A percentile compares a stretch with the other conserved stretches of the same genome.
phyloP scores from a whole-genome alignment of 2,797 vertebrate species.

The Lacerta bilineata region DNA sequence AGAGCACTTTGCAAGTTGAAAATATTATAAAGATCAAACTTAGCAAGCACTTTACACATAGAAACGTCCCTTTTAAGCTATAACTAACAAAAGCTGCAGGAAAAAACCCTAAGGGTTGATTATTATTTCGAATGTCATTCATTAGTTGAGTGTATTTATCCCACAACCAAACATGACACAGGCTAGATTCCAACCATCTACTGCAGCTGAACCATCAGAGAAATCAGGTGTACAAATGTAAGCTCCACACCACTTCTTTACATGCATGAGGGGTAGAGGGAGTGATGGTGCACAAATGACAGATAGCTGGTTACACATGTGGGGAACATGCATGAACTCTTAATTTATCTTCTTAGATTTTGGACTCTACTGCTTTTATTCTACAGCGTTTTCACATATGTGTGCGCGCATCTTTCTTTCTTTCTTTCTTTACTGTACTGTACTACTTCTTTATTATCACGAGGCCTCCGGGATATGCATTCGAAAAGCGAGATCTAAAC shows the following conservation, averaged over 20 bases:
- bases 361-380: neutral
- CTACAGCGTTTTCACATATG: neutral
- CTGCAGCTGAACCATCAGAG: neutral
- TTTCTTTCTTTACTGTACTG: too few relatives aligned
- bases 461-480: neutral
- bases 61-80: neutral
- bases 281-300: neutral
- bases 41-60: neutral
- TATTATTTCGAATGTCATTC: neutral
- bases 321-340: neutral
- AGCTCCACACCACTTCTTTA: neutral
- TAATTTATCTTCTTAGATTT: neutral
- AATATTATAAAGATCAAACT: neutral
- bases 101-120: neutral
- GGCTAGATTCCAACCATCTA: too few relatives aligned
- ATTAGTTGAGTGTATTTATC: neutral
- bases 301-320: neutral
- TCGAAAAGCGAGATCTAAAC: neutral
- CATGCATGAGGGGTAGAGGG: neutral
- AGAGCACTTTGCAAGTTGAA: neutral
- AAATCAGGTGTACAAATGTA: conserved; percentile 10
- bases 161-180: neutral
- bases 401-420: neutral
- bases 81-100: neutral
- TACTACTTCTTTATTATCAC: neutral